Evolutionary conservation across 2,888 invertebrate species (phyloP).

Genomic region (Smittia aterrima): DNA sequence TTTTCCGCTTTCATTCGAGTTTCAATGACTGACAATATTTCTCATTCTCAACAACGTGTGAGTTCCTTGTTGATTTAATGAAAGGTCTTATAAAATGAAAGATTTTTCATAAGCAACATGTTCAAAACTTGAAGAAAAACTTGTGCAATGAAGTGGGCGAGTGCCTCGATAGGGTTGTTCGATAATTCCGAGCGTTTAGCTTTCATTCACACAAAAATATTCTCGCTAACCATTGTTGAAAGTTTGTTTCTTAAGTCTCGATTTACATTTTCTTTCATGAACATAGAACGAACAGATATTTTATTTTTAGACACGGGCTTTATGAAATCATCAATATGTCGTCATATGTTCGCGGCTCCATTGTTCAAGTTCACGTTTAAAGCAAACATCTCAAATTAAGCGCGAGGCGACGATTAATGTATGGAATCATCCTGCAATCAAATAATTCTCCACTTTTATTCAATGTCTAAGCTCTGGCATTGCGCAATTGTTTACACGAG

Average conservation of each 20-base stretch:
- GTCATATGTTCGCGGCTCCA: background rate
- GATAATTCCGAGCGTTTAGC: background rate
- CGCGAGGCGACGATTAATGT: too few species aligned
- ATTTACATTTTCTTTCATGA: constrained; percentile 1
- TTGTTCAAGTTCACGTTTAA: background rate
- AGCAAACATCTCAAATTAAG: too few species aligned
- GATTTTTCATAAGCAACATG: too few species aligned
- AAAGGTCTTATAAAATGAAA: too few species aligned
- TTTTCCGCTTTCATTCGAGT: background rate
- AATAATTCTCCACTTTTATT: background rate
- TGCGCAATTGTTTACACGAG: constrained; percentile 11
- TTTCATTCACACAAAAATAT: background rate
- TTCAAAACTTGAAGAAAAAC: too few species aligned
- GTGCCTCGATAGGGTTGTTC: background rate
- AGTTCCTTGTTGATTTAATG: too few species aligned
- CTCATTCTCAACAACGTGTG: too few species aligned
- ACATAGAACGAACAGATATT: constrained; percentile 22
- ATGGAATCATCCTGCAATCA: too few species aligned
- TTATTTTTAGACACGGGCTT: constrained; percentile 31
- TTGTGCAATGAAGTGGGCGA: background rate
- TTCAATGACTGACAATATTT: background rate
- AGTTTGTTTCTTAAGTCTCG: background rate
- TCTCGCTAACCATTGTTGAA: background rate
- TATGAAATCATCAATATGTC: constrained; percentile 33
- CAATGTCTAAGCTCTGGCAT: background rate